Evolutionary conservation across 2,113 vertebrate genomes (phyloP).

Genomic region (Leiothrix lutea): DNA sequence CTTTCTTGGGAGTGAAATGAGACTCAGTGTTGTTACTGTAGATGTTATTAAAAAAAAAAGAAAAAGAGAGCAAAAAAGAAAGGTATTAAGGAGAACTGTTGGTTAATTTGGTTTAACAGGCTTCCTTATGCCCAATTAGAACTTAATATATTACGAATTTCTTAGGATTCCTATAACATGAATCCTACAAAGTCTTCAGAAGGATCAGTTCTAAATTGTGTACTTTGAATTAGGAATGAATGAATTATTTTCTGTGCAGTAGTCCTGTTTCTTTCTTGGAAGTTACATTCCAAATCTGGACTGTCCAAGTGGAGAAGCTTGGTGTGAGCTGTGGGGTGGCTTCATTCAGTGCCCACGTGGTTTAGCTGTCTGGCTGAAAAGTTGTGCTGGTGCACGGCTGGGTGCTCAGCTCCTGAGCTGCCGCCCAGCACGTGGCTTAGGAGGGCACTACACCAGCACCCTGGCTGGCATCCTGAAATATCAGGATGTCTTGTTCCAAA

Average conservation of each 20-base stretch:
- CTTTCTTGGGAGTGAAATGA: not conserved
- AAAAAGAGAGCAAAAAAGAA: not conserved
- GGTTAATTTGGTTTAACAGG: not conserved
- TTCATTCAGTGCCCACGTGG: fast-evolving
- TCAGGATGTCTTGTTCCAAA: not conserved
- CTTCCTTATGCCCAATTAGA: not conserved
- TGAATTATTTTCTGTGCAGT: not conserved
- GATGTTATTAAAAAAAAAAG: not conserved
- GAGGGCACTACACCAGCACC: not conserved
- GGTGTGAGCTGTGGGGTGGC: not conserved
- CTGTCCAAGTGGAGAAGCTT: not conserved
- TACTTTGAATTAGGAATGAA: not conserved
- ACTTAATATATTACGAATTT: not conserved
- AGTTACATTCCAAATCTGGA: not conserved
- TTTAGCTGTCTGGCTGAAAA: not conserved
- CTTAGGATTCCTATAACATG: not conserved
- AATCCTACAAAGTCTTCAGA: not conserved
- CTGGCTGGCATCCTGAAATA: not conserved
- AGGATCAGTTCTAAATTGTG: not conserved
- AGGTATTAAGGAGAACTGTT: not conserved
- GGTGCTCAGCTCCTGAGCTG: not conserved
- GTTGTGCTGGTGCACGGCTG: fast-evolving
- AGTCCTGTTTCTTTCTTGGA: not conserved
- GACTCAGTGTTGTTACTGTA: not conserved
- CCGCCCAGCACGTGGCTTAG: not conserved